Conservation (phyloP, 2,113 vertebrate genomes). For the Otolemur garnettii region DNA sequence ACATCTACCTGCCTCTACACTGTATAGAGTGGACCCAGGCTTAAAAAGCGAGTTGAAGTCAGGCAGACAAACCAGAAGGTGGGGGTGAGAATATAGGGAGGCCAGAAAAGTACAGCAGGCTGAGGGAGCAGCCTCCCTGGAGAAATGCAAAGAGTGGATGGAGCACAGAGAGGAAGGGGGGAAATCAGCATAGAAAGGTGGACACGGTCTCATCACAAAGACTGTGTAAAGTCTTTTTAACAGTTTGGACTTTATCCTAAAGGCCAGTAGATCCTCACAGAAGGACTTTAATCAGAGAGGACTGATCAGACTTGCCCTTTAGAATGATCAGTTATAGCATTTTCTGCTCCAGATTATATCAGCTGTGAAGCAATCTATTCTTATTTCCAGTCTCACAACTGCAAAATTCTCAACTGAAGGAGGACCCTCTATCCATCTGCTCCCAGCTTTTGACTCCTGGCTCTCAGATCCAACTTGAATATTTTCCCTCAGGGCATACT, state of each 20-base stretch:
- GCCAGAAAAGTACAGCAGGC: too few species aligned
- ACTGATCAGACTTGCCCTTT: not conserved
- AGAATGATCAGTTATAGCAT: not conserved
- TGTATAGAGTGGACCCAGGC: not conserved
- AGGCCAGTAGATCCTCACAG: not conserved
- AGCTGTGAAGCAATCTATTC: not conserved
- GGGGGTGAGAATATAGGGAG: too few species aligned
- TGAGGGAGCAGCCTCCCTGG: not conserved
- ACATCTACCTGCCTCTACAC: not conserved
- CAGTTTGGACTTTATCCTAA: not conserved
- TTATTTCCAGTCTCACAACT: not conserved
- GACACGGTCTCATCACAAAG: not conserved
- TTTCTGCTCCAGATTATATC: not conserved
- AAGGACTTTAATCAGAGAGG: not conserved
- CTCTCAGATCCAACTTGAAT: not conserved
- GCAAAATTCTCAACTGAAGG: not conserved
- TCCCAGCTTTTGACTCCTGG: not conserved
- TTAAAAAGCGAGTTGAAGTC: not conserved
- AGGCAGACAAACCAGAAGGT: not conserved
- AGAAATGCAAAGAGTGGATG: not conserved
- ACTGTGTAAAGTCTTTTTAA: not conserved
- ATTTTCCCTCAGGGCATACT: not conserved
- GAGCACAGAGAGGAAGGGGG: not conserved
- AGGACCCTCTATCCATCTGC: not conserved
- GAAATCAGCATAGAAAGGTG: not conserved